These are phyloP conservation scores for Drosophila pandora DNA, from an alignment of 1,140 invertebrate species.

Conservation along the genomic window DNA sequence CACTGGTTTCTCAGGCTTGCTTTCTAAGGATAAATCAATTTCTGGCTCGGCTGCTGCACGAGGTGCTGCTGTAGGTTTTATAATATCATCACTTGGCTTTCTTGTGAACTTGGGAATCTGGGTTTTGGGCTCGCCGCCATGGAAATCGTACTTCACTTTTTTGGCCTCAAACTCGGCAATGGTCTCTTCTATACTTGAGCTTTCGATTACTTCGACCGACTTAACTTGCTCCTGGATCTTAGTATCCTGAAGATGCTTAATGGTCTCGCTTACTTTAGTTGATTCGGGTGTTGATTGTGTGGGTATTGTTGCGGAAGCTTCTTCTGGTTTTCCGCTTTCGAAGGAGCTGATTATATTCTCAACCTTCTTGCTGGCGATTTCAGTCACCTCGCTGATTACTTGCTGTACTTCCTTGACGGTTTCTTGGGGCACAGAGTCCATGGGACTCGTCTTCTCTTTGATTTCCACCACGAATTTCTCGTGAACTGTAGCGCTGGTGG, in stretches of 20 bases:
- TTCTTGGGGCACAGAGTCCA: constrained; percentile 54
- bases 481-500: constrained; percentile 50
- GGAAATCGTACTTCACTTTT: constrained; percentile 76
- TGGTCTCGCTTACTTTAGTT: constrained; percentile 70
- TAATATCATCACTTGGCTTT: constrained; percentile 53
- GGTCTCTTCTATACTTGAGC: constrained; percentile 72
- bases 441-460: constrained; percentile 71
- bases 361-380: constrained; percentile 68
- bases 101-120: constrained; percentile 68
- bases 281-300: constrained; percentile 44
- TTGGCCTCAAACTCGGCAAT: constrained; percentile 80
- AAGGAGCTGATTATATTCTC: constrained; percentile 71
- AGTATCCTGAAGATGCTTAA: constrained; percentile 64
- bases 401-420: constrained; percentile 59
- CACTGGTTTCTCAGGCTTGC: constrained; percentile 52
- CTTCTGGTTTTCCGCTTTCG: constrained; percentile 46
- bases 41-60: constrained; percentile 58
- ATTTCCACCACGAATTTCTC: constrained; percentile 78
- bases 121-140: constrained; percentile 72
- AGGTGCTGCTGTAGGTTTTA: constrained; percentile 68
- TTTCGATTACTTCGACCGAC: constrained; percentile 51
- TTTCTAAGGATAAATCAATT: constrained; percentile 42
- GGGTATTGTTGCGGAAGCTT: constrained; percentile 7
- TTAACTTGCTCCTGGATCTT: constrained; percentile 58
- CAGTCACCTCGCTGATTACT: constrained; percentile 67